Conservation (phyloP, 1,140 invertebrate genomes). For the Drosophila mauritiana region DNA sequence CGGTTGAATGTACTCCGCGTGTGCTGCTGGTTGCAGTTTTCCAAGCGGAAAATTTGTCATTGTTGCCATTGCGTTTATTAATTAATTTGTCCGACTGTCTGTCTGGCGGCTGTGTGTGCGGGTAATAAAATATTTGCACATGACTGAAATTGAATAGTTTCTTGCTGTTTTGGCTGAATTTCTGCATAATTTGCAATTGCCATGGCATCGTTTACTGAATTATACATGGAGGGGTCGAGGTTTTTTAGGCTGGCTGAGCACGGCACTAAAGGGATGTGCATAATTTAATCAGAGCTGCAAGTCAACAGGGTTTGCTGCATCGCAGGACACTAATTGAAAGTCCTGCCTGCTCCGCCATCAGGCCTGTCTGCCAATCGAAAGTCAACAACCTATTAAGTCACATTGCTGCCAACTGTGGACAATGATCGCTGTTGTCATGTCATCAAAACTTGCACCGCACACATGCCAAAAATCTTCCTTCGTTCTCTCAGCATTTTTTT, state of each 20-base stretch:
- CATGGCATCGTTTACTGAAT: slow-evolving; percentile 65
- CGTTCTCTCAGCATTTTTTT: slow-evolving; percentile 6
- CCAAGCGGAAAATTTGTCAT: slow-evolving; percentile 81
- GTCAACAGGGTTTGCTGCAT: slow-evolving; percentile 11
- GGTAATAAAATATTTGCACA: slow-evolving; percentile 81
- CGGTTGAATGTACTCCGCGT: slow-evolving; percentile 30
- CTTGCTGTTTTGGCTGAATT: slow-evolving; percentile 62
- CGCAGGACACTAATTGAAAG: slow-evolving; percentile 43
- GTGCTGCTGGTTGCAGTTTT: slow-evolving; percentile 58
- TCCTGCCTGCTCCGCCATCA: slow-evolving; percentile 14
- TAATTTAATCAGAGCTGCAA: slow-evolving; percentile 27
- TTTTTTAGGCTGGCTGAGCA: slow-evolving; percentile 28
- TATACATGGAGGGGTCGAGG: slow-evolving; percentile 38
- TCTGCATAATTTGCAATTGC: slow-evolving; percentile 75
- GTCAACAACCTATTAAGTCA: slow-evolving; percentile 65
- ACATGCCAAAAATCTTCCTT: slow-evolving; percentile 35
- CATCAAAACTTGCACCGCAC: slow-evolving; percentile 51
- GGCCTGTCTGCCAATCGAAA: slow-evolving; percentile 50
- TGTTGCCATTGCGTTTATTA: slow-evolving; percentile 77
- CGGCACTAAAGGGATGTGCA: slow-evolving; percentile 27
- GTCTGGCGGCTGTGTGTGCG: slow-evolving; percentile 24
- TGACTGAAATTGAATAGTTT: slow-evolving; percentile 80
- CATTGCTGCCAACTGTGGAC: slow-evolving; percentile 51
- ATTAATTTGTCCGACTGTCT: slow-evolving; percentile 72
- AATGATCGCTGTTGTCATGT: slow-evolving; percentile 66